Percentiles rank a stretch among this genome's conserved stretches.
phyloP scores from a whole-genome alignment of 2,113 vertebrate genomes.

The Neomonachus schauinslandi region DNA sequence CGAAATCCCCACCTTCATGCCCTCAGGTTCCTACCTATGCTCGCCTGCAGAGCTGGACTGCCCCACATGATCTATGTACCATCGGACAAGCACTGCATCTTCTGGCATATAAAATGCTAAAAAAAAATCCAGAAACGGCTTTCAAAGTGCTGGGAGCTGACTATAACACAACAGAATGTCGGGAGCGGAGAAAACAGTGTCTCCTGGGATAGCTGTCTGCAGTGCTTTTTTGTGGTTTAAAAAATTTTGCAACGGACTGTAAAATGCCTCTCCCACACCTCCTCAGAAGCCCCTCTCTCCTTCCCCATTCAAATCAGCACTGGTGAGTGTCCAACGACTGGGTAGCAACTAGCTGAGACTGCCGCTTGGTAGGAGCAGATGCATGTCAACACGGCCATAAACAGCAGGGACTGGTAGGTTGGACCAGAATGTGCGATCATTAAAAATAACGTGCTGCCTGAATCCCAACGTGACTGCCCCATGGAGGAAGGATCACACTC shows the following conservation, averaged over 20 bases:
- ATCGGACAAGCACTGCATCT: neutral
- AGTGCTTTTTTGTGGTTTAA: neutral
- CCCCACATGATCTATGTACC: neutral
- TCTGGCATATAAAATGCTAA: neutral
- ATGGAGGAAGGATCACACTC: neutral
- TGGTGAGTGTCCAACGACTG: neutral
- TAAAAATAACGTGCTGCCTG: neutral
- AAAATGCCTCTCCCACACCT: constrained; percentile 9
- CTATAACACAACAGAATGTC: neutral
- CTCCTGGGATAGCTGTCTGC: neutral
- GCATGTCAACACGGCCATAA: neutral
- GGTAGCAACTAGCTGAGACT: neutral
- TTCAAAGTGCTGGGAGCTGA: neutral
- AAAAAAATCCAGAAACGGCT: constrained; percentile 7
- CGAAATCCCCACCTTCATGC: neutral
- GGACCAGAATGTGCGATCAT: neutral
- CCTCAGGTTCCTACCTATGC: neutral
- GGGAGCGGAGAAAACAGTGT: neutral
- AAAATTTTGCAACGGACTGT: neutral
- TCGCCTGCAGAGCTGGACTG: neutral
- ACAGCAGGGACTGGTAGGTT: neutral
- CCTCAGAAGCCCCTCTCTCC: neutral
- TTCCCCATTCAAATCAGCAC: neutral
- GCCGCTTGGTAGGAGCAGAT: constrained; percentile 31
- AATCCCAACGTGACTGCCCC: neutral